These are phyloP conservation scores for Anoplolepis gracilipes DNA, from an alignment of 1,140 invertebrate species.

Conservation along the genomic window DNA sequence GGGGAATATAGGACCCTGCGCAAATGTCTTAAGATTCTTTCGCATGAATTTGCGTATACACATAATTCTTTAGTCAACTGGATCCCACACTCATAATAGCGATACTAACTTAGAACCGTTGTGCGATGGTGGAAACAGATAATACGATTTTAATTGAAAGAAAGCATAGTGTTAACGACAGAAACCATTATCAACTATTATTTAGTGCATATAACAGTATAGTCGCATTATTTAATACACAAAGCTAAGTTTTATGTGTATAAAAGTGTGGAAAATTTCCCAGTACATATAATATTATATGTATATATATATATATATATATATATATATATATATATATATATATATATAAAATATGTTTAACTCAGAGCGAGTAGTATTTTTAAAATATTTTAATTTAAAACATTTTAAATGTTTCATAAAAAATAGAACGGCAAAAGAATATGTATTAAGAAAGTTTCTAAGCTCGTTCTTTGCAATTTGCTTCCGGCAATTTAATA, in stretches of 20 bases:
- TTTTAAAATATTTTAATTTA: too few relatives aligned
- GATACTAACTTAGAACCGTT: constrained; percentile 17
- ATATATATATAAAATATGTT: too few relatives aligned
- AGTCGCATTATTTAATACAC: neutral
- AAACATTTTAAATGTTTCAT: too few relatives aligned
- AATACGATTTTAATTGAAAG: neutral
- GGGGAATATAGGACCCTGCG: too few relatives aligned
- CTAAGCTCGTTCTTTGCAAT: neutral
- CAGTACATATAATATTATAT: too few relatives aligned
- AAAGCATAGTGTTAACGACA: constrained; percentile 9
- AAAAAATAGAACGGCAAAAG: neutral
- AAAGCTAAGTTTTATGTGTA: neutral
- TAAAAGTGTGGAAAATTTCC: too few relatives aligned
- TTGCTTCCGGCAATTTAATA: constrained; percentile 38
- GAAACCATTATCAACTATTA: constrained; percentile 17
- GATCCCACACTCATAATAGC: constrained; percentile 14
- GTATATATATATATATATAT: neutral
- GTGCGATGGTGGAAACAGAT: constrained; percentile 4
- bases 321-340: too few relatives aligned
- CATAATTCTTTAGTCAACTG: neutral
- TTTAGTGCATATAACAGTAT: constrained; percentile 13
- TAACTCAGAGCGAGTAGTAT: neutral
- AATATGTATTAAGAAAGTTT: neutral
- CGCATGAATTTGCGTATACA: constrained; percentile 9
- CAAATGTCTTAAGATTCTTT: neutral